Percentiles rank a stretch among this genome's conserved stretches.
These are phyloP conservation scores for Actinia tenebrosa DNA, from an alignment of 64 coral and sea anemone genomes.

Conservation along the genomic window DNA sequence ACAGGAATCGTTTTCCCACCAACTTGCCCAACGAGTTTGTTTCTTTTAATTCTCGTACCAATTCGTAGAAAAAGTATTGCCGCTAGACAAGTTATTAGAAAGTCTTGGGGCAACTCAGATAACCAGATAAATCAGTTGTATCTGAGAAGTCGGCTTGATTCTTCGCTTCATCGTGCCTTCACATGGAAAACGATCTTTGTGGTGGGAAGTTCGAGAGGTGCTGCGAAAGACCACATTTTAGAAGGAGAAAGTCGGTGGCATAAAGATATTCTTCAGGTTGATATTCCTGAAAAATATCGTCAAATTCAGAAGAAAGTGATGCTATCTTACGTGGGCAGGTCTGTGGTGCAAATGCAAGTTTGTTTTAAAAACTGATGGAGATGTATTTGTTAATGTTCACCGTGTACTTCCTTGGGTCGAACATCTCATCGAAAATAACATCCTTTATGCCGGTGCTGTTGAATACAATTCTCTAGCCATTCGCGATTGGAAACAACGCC, in stretches of 20 bases:
- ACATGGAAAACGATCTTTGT: background rate
- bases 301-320: background rate
- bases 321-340: background rate
- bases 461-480: background rate
- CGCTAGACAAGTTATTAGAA: background rate
- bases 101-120: background rate
- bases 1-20: background rate
- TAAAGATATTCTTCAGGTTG: background rate
- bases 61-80: background rate
- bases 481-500: background rate
- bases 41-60: background rate
- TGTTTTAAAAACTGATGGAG: background rate
- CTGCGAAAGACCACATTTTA: background rate
- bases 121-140: background rate
- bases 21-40: background rate
- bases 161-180: background rate
- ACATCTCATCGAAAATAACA: background rate
- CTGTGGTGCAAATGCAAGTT: background rate
- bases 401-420: background rate
- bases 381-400: background rate
- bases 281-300: background rate
- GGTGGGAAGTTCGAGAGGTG: background rate
- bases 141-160: background rate
- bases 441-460: background rate
- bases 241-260: background rate